These are phyloP conservation scores for Rissa tridactyla DNA, from an alignment of 2,113 vertebrate species.

Conservation along the genomic window DNA sequence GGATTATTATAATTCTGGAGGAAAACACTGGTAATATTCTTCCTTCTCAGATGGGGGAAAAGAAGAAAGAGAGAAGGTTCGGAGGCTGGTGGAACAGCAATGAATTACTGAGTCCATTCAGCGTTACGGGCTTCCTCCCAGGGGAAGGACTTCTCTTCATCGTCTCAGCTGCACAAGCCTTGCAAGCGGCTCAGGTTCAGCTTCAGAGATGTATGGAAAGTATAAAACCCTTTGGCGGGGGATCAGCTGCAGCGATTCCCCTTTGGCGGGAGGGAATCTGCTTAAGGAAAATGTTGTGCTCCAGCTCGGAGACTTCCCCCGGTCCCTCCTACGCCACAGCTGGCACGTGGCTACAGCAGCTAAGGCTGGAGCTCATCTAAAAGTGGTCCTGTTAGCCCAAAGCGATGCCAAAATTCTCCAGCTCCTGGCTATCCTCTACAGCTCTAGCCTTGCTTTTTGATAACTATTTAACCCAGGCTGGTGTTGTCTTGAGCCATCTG, in stretches of 20 bases:
- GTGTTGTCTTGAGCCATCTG: not conserved
- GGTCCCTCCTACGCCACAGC: not conserved
- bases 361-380: not conserved
- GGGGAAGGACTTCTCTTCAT: slow-evolving; percentile 17
- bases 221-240: not conserved
- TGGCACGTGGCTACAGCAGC: not conserved
- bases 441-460: not conserved
- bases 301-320: not conserved
- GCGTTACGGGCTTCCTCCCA: not conserved
- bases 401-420: not conserved
- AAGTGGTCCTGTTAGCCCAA: not conserved
- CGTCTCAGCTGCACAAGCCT: slow-evolving; percentile 50
- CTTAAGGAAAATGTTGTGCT: not conserved
- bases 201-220: slow-evolving; percentile 23
- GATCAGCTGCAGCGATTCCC: not conserved
- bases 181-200: slow-evolving; percentile 54
- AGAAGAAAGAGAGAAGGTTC: not conserved
- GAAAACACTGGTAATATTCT: slow-evolving; percentile 42
- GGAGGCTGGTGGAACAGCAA: slow-evolving; percentile 42
- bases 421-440: not conserved
- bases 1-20: slow-evolving; percentile 10
- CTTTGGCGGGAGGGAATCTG: not conserved
- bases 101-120: not conserved
- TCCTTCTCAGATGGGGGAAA: slow-evolving; percentile 30
- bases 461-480: not conserved